phyloP scores from a whole-genome alignment of 2,797 vertebrate genomes.

The Potorous gilbertii region DNA sequence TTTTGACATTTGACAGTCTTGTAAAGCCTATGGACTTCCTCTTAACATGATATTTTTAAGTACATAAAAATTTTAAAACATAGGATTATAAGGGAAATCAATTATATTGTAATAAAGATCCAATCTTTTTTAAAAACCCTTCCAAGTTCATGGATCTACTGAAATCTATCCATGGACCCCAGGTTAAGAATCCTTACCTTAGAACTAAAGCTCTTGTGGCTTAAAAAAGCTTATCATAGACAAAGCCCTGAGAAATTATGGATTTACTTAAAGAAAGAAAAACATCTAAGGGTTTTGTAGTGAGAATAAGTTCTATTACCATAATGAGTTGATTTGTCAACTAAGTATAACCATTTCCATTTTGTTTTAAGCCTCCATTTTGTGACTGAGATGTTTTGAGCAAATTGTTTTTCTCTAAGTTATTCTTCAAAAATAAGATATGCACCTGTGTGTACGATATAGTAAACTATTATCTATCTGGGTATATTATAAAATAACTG shows the following conservation, averaged over 20 bases:
- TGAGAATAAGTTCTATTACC: not conserved
- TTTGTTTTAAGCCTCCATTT: not conserved
- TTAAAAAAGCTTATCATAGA: not conserved
- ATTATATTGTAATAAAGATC: not conserved
- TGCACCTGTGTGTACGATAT: not conserved
- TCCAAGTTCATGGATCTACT: not conserved
- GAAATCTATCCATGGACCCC: too few species aligned
- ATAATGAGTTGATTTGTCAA: not conserved
- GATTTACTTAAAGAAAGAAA: not conserved
- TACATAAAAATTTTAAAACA: not conserved
- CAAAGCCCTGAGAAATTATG: not conserved
- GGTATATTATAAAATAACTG: not conserved
- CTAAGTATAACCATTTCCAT: not conserved
- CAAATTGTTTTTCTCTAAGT: not conserved
- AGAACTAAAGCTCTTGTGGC: not conserved
- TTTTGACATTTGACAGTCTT: too few species aligned
- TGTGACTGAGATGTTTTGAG: not conserved
- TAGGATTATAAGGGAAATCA: not conserved
- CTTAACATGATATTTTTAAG: not conserved
- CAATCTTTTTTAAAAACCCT: not conserved
- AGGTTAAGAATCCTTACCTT: not conserved
- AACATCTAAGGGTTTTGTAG: not conserved
- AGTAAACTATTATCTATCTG: not conserved
- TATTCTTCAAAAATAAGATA: not conserved
- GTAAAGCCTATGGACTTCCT: not conserved